Conservation (phyloP, 2,888 invertebrate species). For the Pyralis farinalis region DNA sequence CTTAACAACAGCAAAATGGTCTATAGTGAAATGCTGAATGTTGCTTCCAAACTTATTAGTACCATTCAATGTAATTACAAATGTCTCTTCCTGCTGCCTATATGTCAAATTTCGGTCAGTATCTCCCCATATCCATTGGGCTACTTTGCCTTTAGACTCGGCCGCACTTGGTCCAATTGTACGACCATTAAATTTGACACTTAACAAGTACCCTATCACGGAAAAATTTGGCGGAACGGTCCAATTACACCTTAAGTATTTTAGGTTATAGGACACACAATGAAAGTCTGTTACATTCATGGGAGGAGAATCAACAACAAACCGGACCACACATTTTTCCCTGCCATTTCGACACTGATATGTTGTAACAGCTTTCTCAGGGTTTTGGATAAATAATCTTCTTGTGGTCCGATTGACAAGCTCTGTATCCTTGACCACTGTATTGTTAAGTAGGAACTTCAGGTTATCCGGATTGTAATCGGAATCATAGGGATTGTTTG, state of each 20-base stretch:
- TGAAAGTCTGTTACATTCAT: conserved; percentile 84
- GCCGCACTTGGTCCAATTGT: conserved; percentile 36
- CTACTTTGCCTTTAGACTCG: too few relatives aligned
- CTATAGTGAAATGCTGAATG: conserved; percentile 72
- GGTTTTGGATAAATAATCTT: conserved; percentile 75
- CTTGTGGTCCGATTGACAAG: conserved; percentile 84
- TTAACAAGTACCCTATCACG: conserved; percentile 42
- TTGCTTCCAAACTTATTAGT: conserved; percentile 82
- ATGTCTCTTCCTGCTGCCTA: conserved; percentile 63
- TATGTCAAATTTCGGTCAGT: conserved; percentile 44
- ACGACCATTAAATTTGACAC: conserved; percentile 42
- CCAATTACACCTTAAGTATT: conserved; percentile 88
- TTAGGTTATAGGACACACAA: conserved; percentile 88
- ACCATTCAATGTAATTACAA: conserved; percentile 81
- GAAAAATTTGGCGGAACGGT: conserved; percentile 73
- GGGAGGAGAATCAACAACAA: conserved; percentile 79
- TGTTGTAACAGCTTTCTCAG: conserved; percentile 70
- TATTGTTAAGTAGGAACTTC: conserved; percentile 49
- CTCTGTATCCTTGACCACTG: conserved; percentile 26
- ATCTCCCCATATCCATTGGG: conserved; percentile 52
- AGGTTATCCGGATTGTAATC: conserved; percentile 59
- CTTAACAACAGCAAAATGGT: conserved; percentile 78
- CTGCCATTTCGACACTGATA: conserved; percentile 77
- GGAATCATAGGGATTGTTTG: conserved; percentile 42
- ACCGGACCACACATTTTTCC: conserved; percentile 47